phyloP scores from a whole-genome alignment of 35 echinoderm and acorn worm species.

The Eucidaris tribuloides region DNA sequence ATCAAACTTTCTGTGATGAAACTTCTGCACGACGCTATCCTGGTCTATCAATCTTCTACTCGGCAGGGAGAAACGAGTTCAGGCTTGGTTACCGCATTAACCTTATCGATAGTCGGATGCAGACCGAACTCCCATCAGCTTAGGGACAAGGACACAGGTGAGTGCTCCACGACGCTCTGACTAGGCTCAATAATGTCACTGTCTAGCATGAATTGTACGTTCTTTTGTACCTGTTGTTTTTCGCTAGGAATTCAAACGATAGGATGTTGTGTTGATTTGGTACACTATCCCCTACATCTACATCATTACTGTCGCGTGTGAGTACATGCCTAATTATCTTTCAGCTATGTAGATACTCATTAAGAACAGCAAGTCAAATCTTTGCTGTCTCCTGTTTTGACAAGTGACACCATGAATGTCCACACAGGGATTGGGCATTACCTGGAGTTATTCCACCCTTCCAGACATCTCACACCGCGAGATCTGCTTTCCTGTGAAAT shows the following conservation, averaged over 20 bases:
- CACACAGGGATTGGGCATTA: background rate
- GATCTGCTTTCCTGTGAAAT: background rate
- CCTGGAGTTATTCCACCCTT: background rate
- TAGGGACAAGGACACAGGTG: constrained; percentile 12
- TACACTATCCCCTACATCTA: background rate
- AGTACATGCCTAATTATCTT: constrained; percentile 2
- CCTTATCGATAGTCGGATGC: constrained; percentile 55
- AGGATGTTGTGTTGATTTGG: constrained; percentile 60
- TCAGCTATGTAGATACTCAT: background rate
- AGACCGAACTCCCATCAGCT: constrained; percentile 35
- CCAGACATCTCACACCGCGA: background rate
- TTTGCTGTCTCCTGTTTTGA: background rate
- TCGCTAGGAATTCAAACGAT: constrained; percentile 18
- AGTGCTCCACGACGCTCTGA: constrained; percentile 28
- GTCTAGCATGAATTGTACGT: constrained; percentile 39
- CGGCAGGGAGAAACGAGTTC: constrained; percentile 50
- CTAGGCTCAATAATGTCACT: constrained; percentile 46
- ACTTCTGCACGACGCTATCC: constrained; percentile 21
- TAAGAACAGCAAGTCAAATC: background rate
- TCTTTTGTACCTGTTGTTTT: background rate
- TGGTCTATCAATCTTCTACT: constrained; percentile 61
- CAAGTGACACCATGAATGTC: constrained; percentile 3
- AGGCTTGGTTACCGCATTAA: constrained; percentile 42
- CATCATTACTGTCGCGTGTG: background rate
- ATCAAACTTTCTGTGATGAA: constrained; percentile 50